Base-by-base conservation (phyloP, 1,140 invertebrate genomes). In the Cydia splendana region DNA sequence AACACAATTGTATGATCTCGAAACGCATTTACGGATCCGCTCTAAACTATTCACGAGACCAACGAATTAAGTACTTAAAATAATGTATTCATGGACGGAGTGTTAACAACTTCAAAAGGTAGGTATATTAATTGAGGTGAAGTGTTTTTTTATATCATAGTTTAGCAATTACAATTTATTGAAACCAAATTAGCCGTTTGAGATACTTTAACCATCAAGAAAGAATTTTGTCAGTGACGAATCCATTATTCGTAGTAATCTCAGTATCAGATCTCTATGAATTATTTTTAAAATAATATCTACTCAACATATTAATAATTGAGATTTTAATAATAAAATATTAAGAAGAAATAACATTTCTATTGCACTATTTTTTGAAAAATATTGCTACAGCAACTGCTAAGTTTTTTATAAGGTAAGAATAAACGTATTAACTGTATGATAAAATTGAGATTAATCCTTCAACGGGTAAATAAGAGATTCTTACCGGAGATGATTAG, bases 261-360 rank as follows among this genome's bases (percentile, higher is more conserved):
- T 93, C 91, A 91, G 87, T 83, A 85, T 93, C 91, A 93, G 90
- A 93, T 93, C 91, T 91, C 85, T 87, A 85, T 85, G 79, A 84
- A 78, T 24, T 62, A 82, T 84, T 75, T 85, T 85, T 79, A 62
- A 20, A 80, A 81, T 78, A 81, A 84, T 81, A 83, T 85, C 81
- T 76, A 79, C 84, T 78, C 82, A 82, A 84, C 77, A 77, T 71
- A 65, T 71, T 73, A 20, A 78, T 77, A 80, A 57, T 83, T 81
- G 84, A 89, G 87, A 86, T 84, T 82, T 84, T 79, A 81, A 80
- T 82, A 87, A 91, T 90, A 90, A 89, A 90, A 91, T 91, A 89
- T 90, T 81, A 84, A 88, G 87, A 87, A 86, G 81, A 85, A 80
- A 88, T 90, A 92, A 91, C 85, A 87, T 88, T 83, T 88, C 91